phyloP scores from a whole-genome alignment of 1,140 invertebrate genomes.

The Agrilus planipennis region DNA sequence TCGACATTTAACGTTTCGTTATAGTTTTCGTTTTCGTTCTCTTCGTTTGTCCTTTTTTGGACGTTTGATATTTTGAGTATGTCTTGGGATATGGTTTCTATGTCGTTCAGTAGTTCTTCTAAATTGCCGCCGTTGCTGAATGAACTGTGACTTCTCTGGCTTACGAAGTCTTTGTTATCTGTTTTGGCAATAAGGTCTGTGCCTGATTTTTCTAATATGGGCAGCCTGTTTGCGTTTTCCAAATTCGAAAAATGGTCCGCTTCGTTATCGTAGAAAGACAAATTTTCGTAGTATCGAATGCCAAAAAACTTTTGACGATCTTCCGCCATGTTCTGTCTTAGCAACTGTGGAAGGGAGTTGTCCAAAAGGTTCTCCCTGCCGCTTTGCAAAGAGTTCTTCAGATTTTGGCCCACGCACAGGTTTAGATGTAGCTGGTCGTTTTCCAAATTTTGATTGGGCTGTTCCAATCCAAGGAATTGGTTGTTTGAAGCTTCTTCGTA shows the following conservation, averaged over 20 bases:
- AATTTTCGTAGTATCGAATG: slow-evolving; percentile 5
- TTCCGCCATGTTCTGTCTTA: too few species aligned
- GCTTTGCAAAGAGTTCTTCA: too few species aligned
- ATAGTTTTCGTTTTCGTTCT: background rate
- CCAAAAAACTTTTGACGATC: too few species aligned
- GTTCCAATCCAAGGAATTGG: slow-evolving; percentile 5
- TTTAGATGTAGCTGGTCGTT: too few species aligned
- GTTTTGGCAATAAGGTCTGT: slow-evolving; percentile 29
- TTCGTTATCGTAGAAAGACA: background rate
- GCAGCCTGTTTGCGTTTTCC: too few species aligned
- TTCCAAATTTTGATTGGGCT: too few species aligned
- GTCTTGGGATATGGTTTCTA: slow-evolving; percentile 38
- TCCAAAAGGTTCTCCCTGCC: too few species aligned
- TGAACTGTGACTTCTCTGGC: slow-evolving; percentile 20
- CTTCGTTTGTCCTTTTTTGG: background rate
- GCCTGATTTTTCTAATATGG: slow-evolving; percentile 19
- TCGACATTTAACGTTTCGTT: background rate
- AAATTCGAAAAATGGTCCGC: too few species aligned
- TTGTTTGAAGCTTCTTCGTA: slow-evolving; percentile 14
- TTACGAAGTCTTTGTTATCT: slow-evolving; percentile 25
- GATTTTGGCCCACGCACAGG: too few species aligned
- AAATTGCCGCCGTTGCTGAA: slow-evolving; percentile 33
- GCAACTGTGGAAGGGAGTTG: too few species aligned
- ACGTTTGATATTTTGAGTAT: slow-evolving; percentile 22
- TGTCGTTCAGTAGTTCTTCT: slow-evolving; percentile 38